These are phyloP conservation scores for Drosophila recens DNA, from an alignment of 2,888 invertebrate genomes.

Conservation along the genomic window DNA sequence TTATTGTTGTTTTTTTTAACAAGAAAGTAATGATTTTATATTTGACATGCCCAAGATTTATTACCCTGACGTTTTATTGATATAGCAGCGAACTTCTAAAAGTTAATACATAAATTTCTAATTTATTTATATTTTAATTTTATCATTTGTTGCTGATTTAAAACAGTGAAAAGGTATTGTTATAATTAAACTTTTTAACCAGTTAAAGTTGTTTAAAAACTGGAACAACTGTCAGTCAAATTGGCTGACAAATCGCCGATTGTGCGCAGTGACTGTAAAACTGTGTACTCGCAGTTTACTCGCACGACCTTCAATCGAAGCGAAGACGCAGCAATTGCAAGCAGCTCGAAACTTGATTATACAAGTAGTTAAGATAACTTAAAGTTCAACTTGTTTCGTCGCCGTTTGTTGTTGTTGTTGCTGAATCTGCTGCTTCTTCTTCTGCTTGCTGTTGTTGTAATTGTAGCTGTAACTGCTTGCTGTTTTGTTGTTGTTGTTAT, in stretches of 20 bases:
- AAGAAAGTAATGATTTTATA: background rate
- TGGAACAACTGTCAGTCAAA: constrained; percentile 10
- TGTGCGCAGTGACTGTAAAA: constrained; percentile 28
- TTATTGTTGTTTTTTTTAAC: background rate
- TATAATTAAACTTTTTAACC: too few species aligned
- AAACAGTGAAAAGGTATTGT: background rate
- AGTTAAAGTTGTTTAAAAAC: background rate
- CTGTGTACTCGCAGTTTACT: constrained; percentile 6
- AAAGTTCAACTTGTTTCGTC: constrained; percentile 75
- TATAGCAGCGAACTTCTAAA: background rate
- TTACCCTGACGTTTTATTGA: background rate
- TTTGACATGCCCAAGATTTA: background rate
- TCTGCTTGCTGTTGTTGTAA: constrained; percentile 27
- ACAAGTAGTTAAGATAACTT: constrained; percentile 49
- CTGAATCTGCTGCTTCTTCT: constrained; percentile 16
- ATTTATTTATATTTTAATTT: too few species aligned
- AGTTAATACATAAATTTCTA: too few species aligned
- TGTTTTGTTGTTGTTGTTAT: constrained; percentile 38
- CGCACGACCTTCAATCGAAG: constrained; percentile 67
- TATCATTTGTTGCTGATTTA: background rate
- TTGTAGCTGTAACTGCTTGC: constrained; percentile 23
- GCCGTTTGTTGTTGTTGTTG: background rate
- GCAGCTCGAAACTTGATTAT: constrained; percentile 67
- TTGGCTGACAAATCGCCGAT: constrained; percentile 1
- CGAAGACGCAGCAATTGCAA: constrained; percentile 29